Evolutionary conservation across 2,113 vertebrate genomes (phyloP).

Genomic region (Boulengeromyrus knoepffleri): DNA sequence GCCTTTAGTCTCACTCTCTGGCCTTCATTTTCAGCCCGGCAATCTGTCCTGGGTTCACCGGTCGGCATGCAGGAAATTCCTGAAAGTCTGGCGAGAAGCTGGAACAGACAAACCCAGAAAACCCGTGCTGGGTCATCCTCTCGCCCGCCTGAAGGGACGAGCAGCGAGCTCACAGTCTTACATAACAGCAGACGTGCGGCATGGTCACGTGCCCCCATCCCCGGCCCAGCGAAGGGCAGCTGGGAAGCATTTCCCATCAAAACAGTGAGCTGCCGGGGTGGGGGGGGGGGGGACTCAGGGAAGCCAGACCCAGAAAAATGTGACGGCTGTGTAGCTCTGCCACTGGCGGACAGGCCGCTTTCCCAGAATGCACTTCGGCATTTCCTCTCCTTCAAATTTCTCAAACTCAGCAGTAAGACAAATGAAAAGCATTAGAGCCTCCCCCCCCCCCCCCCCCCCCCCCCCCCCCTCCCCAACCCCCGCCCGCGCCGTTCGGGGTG

Average conservation of each 20-base stretch:
- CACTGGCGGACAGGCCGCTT: not conserved
- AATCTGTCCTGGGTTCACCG: not conserved
- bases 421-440: not conserved
- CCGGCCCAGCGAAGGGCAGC: slow-evolving; percentile 42
- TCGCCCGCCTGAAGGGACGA: not conserved
- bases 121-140: not conserved
- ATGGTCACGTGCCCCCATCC: not conserved
- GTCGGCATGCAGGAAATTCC: not conserved
- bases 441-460: no score
- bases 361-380: slow-evolving; percentile 2
- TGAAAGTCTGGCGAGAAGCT: not conserved
- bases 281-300: not conserved
- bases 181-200: not conserved
- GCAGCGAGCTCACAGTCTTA: not conserved
- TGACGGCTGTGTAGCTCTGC: not conserved
- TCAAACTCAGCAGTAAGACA: not conserved
- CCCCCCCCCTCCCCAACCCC: no score
- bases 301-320: slow-evolving; percentile 8
- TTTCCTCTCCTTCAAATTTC: not conserved
- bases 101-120: not conserved
- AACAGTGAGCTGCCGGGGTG: not conserved
- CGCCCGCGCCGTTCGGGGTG: no score
- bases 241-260: slow-evolving; percentile 33
- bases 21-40: not conserved
- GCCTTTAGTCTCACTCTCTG: not conserved